A percentile compares a stretch with the other conserved stretches of the same genome.
Evolutionary conservation across 2,888 invertebrate species (phyloP).

Genomic region (Marronus borbonicus): DNA sequence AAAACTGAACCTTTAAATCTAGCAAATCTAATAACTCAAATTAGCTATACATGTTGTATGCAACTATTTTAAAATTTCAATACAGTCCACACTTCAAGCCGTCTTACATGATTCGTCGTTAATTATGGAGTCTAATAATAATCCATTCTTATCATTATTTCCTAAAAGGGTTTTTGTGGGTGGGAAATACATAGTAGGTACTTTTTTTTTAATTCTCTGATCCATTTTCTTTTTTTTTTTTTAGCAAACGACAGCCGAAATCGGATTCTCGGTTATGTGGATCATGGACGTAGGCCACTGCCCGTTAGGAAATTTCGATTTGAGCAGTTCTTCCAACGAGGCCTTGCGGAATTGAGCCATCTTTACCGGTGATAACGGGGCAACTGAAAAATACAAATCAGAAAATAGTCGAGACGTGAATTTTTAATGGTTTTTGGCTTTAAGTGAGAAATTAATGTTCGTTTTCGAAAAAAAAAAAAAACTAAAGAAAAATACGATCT

Average conservation of each 20-base stretch:
- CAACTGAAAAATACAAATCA: constrained; percentile 74
- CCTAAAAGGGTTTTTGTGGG: background rate
- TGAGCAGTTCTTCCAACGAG: constrained; percentile 74
- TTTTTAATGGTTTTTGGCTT: background rate
- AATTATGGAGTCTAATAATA: constrained; percentile 33
- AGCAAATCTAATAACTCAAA: no score
- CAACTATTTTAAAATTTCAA: constrained; percentile 58
- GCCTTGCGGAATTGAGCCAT: constrained; percentile 78
- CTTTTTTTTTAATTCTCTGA: background rate
- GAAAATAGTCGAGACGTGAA: background rate
- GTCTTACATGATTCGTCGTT: constrained; percentile 24
- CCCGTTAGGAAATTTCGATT: constrained; percentile 68
- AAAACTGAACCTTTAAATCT: background rate
- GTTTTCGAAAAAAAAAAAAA: no score
- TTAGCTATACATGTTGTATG: no score
- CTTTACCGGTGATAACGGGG: constrained; percentile 81
- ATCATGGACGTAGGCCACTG: constrained; percentile 77
- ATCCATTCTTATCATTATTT: background rate
- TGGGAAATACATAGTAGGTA: constrained; percentile 4
- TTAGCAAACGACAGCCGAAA: constrained; percentile 84
- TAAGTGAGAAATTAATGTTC: background rate
- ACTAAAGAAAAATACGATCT: no score
- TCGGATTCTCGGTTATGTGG: constrained; percentile 86
- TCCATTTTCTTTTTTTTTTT: constrained; percentile 8
- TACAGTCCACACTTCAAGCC: constrained; percentile 59